Percentiles rank a stretch among this genome's conserved stretches.
Conservation (phyloP, 2,888 invertebrate genomes). For the Cancer borealis region DNA sequence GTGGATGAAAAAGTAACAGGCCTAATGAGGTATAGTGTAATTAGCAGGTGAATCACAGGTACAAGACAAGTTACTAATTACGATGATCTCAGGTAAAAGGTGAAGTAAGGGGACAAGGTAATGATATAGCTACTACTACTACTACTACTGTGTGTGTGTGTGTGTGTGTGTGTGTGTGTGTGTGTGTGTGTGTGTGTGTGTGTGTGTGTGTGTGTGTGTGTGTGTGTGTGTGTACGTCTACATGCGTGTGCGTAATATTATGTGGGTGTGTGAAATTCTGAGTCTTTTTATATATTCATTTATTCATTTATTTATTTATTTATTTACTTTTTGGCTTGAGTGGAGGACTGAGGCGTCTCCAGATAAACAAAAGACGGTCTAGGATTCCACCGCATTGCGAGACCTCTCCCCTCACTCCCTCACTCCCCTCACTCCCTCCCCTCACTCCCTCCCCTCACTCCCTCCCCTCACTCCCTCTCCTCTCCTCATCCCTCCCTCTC, state of each 20-base stretch:
- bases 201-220: slow-evolving; percentile 18
- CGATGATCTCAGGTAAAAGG: no score
- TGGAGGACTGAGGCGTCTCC: neutral
- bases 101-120: no score
- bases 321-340: neutral
- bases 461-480: neutral
- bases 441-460: neutral
- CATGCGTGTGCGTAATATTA: neutral
- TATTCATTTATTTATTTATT: neutral
- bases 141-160: neutral
- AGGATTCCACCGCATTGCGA: neutral
- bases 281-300: neutral
- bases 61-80: no score
- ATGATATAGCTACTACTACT: neutral
- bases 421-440: neutral
- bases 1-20: no score
- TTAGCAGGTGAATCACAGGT: no score
- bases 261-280: no score
- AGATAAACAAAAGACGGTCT: neutral
- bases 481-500: neutral
- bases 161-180: slow-evolving; percentile 21
- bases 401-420: neutral
- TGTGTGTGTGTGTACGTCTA: neutral
- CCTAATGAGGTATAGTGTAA: no score
- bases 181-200: slow-evolving; percentile 47